Base-by-base conservation (phyloP, 1,140 invertebrate genomes). In the Latrodectus geometricus region DNA sequence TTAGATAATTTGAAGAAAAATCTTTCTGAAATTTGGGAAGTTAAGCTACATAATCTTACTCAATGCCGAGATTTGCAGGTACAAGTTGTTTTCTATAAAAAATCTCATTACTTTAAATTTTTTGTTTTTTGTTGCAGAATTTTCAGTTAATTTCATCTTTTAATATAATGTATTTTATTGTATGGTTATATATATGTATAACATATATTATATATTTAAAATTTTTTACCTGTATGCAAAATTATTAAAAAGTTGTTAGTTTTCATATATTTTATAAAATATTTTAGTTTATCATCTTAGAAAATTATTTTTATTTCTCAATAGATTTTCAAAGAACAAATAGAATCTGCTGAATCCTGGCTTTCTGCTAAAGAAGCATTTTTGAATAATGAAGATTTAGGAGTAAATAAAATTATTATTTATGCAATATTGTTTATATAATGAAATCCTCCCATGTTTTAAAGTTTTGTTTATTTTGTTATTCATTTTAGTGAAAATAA, bases 371-470 rank as follows among this genome's bases (percentile, higher is more conserved):
- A 98, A 91, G 97, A 98, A 91, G 96, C 97, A 0, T 97, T 98
- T 91, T 93, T 98, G 0, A 97, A 97, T 90, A 97, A 98, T 89
- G 96, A 97, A 87, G 97, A 98, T 91, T 92, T 97, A 54, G 97
- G 97, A 0, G 96, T 93, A 88, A 49, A 74, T 49, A n/a, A 23
- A 15, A 49, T 48, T 74, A 52, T 49, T 49, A 50, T 72, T 72
- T 17, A 5, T 35, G 35, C 14, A 56, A 56, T 9, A 56, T 56
- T 56, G 8, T 8, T 9, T 56, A 9, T 8, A 8, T 35, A 35
- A 35, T 35, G 35, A 35, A 35, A 35, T 35, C 35, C 35, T 35
- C 35, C 35, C 35, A 35, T 35, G 1, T 35, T 35, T 35, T 35
- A 35, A 35, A 35, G 35, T 35, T 35, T 35, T 56, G 54, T 35